phyloP scores from a whole-genome alignment of 2,797 vertebrate genomes.

The Pteropus rufus region DNA sequence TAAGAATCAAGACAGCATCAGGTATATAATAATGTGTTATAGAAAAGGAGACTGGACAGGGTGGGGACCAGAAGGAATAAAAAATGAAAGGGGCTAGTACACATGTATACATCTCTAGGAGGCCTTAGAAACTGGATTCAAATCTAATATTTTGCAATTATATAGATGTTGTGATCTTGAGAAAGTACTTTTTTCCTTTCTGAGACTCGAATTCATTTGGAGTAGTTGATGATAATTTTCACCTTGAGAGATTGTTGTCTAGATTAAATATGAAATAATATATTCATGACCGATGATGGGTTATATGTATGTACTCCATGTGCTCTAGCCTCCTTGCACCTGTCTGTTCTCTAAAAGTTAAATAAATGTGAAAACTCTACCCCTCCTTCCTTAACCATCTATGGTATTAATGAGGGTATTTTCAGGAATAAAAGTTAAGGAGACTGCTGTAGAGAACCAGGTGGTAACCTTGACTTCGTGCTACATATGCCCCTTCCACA shows the following conservation, averaged over 20 bases:
- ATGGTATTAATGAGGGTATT: background rate
- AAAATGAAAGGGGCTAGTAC: background rate
- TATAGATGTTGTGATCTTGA: background rate
- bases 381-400: background rate
- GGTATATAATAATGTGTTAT: background rate
- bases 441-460: background rate
- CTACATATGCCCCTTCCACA: background rate
- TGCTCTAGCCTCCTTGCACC: background rate
- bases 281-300: background rate
- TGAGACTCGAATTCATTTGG: background rate
- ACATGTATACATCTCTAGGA: background rate
- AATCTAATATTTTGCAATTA: background rate
- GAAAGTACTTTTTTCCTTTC: background rate
- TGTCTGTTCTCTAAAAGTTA: background rate
- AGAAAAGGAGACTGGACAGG: background rate
- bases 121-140: background rate
- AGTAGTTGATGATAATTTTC: background rate
- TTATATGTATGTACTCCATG: background rate
- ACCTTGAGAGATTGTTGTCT: background rate
- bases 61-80: background rate
- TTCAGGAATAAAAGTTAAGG: background rate
- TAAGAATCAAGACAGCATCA: background rate
- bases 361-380: background rate
- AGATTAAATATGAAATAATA: background rate
- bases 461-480: background rate